A percentile compares a stretch with the other conserved stretches of the same genome.
Conservation (phyloP, 2,113 vertebrate species). For the Chloropsis cyanopogon region DNA sequence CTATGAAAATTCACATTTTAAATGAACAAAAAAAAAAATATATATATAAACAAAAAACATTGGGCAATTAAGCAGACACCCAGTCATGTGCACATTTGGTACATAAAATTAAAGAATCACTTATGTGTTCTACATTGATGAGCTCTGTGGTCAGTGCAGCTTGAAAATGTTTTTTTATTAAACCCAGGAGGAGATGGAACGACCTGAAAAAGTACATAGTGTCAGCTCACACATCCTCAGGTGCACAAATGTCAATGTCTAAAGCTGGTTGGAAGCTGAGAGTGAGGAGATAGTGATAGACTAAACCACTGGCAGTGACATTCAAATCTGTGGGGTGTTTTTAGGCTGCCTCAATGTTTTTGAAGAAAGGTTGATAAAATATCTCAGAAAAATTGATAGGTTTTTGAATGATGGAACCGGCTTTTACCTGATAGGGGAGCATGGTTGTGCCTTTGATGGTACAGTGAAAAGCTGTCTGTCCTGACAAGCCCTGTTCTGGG, state of each 20-base stretch:
- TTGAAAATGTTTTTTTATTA: background rate
- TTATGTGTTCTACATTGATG: background rate
- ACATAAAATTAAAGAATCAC: background rate
- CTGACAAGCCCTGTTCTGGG: accelerated
- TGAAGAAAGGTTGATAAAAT: background rate
- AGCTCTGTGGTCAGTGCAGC: background rate
- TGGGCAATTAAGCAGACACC: background rate
- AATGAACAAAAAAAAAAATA: background rate
- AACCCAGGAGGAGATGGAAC: background rate
- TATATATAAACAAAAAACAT: too few species aligned
- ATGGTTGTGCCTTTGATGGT: background rate
- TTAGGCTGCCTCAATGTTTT: background rate
- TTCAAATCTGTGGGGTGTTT: background rate
- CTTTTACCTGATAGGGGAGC: background rate
- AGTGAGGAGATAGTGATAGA: background rate
- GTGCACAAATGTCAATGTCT: background rate
- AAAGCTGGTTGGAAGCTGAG: background rate
- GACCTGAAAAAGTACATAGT: background rate
- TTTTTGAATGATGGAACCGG: background rate
- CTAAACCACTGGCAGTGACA: background rate
- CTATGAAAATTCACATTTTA: background rate
- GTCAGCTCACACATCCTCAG: background rate
- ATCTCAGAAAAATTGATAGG: background rate
- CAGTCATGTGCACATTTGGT: background rate
- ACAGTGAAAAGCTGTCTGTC: background rate